Evolutionary conservation across 2,888 invertebrate species (phyloP).

Genomic region (Alitta virens): DNA sequence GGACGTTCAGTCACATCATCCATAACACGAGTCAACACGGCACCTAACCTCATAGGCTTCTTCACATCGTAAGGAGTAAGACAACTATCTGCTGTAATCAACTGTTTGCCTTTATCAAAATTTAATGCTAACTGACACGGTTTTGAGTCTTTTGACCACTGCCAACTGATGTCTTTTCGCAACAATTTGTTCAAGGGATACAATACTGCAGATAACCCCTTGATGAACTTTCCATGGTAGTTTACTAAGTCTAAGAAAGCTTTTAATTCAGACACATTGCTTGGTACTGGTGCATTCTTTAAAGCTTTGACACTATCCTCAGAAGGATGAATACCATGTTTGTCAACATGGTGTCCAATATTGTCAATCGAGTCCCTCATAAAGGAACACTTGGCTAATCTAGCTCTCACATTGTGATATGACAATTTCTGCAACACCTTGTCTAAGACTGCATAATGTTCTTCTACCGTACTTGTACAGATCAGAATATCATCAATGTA

Average conservation of each 20-base stretch:
- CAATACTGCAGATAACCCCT: not conserved
- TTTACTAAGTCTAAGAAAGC: not conserved
- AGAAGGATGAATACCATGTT: not conserved
- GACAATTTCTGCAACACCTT: not conserved
- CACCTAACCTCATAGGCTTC: slow-evolving; percentile 38
- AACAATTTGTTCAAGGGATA: not conserved
- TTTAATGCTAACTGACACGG: not conserved
- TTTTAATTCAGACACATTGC: not conserved
- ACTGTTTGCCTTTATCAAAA: not conserved
- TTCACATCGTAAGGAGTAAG: slow-evolving; percentile 43
- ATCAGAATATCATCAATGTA: slow-evolving; percentile 1
- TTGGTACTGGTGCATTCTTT: not conserved
- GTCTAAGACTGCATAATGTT: not conserved
- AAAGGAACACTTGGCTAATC: not conserved
- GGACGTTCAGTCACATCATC: slow-evolving; percentile 51
- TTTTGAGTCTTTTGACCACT: not conserved
- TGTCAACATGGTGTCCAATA: not conserved
- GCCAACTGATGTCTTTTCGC: not conserved
- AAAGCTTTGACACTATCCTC: not conserved
- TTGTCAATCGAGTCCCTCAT: not conserved
- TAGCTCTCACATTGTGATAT: not conserved
- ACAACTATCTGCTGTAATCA: slow-evolving; percentile 4
- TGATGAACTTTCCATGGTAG: not conserved
- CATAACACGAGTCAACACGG: slow-evolving; percentile 36
- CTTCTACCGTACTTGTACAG: not conserved